phyloP scores from a whole-genome alignment of 1,140 invertebrate species.

The Holcopasites calliopsidis region DNA sequence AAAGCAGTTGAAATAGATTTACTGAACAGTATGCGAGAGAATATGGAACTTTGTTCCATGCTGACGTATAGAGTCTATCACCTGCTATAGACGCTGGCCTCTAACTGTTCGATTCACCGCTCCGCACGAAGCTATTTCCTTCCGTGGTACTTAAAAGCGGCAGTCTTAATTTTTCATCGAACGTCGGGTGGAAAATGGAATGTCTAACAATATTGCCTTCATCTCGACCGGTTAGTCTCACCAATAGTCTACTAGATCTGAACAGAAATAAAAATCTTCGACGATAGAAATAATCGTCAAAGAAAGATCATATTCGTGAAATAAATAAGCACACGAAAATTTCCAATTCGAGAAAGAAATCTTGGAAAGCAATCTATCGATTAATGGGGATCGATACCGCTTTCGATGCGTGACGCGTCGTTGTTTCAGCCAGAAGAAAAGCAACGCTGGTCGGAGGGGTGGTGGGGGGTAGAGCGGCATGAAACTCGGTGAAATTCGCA shows the following conservation, averaged over 20 bases:
- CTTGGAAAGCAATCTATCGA: neutral
- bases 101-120: constrained; percentile 29
- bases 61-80: constrained; percentile 35
- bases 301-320: no score
- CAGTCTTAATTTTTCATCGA: constrained; percentile 17
- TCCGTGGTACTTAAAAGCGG: constrained; percentile 10
- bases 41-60: constrained; percentile 1
- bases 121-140: constrained; percentile 17
- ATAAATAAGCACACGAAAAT: no score
- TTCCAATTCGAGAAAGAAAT: neutral
- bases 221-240: no score
- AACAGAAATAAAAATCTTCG: no score
- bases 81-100: constrained; percentile 50
- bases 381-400: neutral
- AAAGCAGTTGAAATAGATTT: no score
- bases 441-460: no score
- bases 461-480: constrained; percentile 11
- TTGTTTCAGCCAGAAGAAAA: constrained; percentile 18
- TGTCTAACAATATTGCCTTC: neutral
- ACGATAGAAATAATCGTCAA: neutral
- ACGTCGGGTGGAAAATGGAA: no score
- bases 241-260: no score
- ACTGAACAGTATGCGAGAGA: neutral
- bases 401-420: constrained; percentile 14
- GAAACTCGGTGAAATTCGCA: constrained; percentile 43